Evolutionary conservation across 2,113 vertebrate genomes (phyloP).

Genomic region (Pantherophis guttatus): DNA sequence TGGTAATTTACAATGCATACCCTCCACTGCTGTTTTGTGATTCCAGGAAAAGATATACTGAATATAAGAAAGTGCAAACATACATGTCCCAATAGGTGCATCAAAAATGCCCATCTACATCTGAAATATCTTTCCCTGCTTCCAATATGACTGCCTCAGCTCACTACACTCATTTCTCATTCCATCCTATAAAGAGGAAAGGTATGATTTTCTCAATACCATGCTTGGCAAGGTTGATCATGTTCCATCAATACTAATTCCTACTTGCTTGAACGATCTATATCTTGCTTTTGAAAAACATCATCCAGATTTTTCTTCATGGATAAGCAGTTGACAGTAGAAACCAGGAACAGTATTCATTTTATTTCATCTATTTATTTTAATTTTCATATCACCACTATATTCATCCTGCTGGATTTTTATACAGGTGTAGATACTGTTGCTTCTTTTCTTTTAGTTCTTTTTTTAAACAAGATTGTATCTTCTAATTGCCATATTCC

Average conservation of each 20-base stretch:
- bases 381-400: background rate
- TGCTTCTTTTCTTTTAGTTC: background rate
- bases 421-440: background rate
- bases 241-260: background rate
- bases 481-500: background rate
- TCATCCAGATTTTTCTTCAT: background rate
- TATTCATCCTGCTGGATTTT: background rate
- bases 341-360: background rate
- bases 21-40: background rate
- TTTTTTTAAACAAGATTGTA: background rate
- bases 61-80: background rate
- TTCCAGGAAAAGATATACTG: background rate
- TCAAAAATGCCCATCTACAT: background rate
- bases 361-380: background rate
- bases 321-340: background rate
- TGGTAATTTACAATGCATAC: background rate
- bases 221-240: background rate
- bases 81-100: background rate
- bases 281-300: background rate
- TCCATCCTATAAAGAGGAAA: background rate
- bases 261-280: background rate
- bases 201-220: background rate
- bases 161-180: background rate
- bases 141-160: background rate
- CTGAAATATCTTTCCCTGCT: background rate